Conservation (phyloP, 1,140 invertebrate species). For the Eumaeus atala region DNA sequence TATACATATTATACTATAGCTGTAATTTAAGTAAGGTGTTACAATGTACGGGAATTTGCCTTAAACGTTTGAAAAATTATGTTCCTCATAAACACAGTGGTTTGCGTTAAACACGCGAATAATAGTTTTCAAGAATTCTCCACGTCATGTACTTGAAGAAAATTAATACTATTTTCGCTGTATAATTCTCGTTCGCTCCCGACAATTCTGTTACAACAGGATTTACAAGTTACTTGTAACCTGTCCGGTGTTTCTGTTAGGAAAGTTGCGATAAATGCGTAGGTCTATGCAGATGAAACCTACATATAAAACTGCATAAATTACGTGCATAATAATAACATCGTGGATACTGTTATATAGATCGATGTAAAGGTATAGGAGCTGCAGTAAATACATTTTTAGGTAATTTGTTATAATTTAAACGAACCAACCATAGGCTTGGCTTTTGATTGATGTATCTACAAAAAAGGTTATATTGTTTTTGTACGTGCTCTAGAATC, state of each 20-base stretch:
- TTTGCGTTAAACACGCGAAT: slow-evolving; percentile 9
- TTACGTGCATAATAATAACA: slow-evolving; percentile 16
- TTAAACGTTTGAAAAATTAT: no score
- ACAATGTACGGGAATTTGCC: no score
- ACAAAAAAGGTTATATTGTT: not conserved
- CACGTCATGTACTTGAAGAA: slow-evolving; percentile 25
- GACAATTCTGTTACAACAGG: slow-evolving; percentile 31
- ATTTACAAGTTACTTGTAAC: slow-evolving; percentile 30
- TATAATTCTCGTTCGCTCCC: slow-evolving; percentile 31
- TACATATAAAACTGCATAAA: slow-evolving; percentile 23
- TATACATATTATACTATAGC: no score
- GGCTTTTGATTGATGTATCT: no score
- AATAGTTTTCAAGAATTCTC: slow-evolving; percentile 14
- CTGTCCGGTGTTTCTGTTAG: slow-evolving; percentile 28
- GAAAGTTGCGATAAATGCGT: slow-evolving; percentile 31
- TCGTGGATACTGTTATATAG: not conserved
- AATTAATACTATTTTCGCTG: slow-evolving; percentile 31
- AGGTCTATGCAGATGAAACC: slow-evolving; percentile 25
- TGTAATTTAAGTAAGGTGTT: no score
- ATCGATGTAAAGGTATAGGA: no score
- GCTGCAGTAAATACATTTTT: slow-evolving; percentile 4
- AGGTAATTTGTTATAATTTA: not conserved
- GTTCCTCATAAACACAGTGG: not conserved
- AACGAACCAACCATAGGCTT: no score
- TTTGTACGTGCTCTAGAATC: not conserved